Evolutionary conservation across 2,113 vertebrate species (phyloP), one percentile per base, ranked within the genome.

Genomic region (Myxocyprinus asiaticus): DNA sequence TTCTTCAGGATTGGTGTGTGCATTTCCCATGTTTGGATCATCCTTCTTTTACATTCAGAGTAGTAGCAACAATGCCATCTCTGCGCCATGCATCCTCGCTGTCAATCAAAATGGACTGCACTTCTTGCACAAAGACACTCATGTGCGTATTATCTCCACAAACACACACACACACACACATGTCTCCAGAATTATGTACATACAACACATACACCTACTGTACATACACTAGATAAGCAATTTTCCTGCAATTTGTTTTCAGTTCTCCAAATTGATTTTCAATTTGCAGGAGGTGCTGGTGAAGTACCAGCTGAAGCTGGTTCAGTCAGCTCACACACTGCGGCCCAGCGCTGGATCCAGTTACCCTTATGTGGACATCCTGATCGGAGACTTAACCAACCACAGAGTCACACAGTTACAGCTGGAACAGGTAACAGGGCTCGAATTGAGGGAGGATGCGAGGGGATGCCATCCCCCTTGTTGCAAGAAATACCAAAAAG

Each of bases 311-410:
- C 89, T 99, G 87, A 96, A 90, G 43, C 95, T 97, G 81, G 94
- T 99, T 74, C 97, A 99, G 89, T 96, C 95, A 0, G 95, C 93
- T 0, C 91, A 94, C 83, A 99, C 98, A 0, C 96, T 95, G 88
- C 91, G 94, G 44, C 95, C 95, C 0, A 88, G 89, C 0, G 89
- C 94, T 0, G 95, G 94, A 5, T 91, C 93, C 67, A 98, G 96
- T 87, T 97, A 87, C 65, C 97, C 97, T 2, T 99, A 99, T 0
- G 97, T 97, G 56, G 97, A 99, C 88, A 89, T 99, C 10, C 87
- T 88, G 0, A 67, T 98, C 85, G 96, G 96, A 4, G 95, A 97
- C 71, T 83, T 93, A 84, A 92, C 88, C 4, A 84, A 92, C 1
- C 95, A 92, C 80, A 88, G 91, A 45, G 90, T 96, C 82, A 92